Base-by-base conservation (phyloP, 2,113 vertebrate genomes). In the Siphamia tubifer region DNA sequence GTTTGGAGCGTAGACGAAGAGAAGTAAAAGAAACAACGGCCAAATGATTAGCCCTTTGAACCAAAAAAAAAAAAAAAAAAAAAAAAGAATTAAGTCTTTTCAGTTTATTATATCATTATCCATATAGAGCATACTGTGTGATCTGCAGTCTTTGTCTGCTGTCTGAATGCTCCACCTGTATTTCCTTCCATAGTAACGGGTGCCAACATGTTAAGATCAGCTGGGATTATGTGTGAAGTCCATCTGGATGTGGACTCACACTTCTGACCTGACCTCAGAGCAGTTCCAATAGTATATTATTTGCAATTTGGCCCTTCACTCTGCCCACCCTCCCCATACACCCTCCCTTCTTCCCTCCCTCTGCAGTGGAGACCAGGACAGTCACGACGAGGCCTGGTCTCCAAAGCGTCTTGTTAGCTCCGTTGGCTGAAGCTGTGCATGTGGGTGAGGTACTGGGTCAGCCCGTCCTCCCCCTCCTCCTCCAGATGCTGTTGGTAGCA, bases 401-500 rank as follows among this genome's bases (percentile, higher is more conserved):
- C 44, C 28, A 4, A 12, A 10, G 35, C 61, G 11, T 19, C 27
- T 8, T 17, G 90, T 74, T 90, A 94, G 84, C 93, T 94, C 45
- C 71, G 91, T 60, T 94, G 89, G 23, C 90, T 88, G 57, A 95
- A 91, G 91, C 83, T 92, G 61, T 91, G 90, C 75, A 95, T 91
- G 60, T 95, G 94, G 1, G 87, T 93, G 64, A 96, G 93, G 62
- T 93, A 94, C 54, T 94, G 93, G 40, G 95, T 88, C 55, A 96
- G 90, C 4, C 92, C 93, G 1, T 92, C 92, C 60, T 94, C 93
- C 0, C 78, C 88, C 4, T 92, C 93, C 15, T 89, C 91, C 49
- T 93, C 91, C 0, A 91, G 80, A 31, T 95, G 94, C 81, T 96
- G 93, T 20, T 96, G 95, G 79, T 93, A 96, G 69, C 94, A 94